phyloP scores from a whole-genome alignment of 2,797 vertebrate species.

The Gymnopithys bicolor region DNA sequence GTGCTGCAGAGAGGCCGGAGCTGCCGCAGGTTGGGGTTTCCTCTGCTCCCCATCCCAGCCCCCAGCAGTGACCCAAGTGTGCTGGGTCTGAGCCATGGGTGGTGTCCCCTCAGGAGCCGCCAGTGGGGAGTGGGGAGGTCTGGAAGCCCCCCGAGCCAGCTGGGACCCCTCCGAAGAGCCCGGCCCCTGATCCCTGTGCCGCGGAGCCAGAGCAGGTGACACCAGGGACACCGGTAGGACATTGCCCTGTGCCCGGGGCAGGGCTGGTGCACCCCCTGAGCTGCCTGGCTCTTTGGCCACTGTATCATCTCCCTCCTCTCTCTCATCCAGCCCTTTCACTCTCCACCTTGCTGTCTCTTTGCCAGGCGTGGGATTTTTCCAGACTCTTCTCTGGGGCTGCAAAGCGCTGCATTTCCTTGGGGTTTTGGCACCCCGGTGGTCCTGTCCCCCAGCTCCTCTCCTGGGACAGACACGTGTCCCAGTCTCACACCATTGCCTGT shows the following conservation, averaged over 20 bases:
- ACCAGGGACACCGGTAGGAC: not conserved
- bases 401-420: not conserved
- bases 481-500: fast-evolving
- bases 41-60: not conserved
- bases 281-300: not conserved
- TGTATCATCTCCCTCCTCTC: not conserved
- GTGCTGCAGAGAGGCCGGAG: not conserved
- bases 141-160: fast-evolving
- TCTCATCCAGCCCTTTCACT: not conserved
- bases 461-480: fast-evolving
- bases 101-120: not conserved
- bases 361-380: not conserved
- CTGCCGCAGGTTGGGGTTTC: not conserved
- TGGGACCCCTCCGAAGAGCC: not conserved
- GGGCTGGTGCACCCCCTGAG: not conserved
- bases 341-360: not conserved
- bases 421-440: fast-evolving
- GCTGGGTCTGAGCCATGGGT: fast-evolving
- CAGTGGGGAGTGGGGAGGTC: fast-evolving
- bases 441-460: not conserved
- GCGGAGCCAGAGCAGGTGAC: fast-evolving
- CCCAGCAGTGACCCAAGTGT: fast-evolving
- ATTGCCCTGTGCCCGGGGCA: not conserved
- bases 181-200: fast-evolving
- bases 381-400: not conserved